phyloP scores from a whole-genome alignment of 2,113 vertebrate species.

The Sisor rabdophorus region DNA sequence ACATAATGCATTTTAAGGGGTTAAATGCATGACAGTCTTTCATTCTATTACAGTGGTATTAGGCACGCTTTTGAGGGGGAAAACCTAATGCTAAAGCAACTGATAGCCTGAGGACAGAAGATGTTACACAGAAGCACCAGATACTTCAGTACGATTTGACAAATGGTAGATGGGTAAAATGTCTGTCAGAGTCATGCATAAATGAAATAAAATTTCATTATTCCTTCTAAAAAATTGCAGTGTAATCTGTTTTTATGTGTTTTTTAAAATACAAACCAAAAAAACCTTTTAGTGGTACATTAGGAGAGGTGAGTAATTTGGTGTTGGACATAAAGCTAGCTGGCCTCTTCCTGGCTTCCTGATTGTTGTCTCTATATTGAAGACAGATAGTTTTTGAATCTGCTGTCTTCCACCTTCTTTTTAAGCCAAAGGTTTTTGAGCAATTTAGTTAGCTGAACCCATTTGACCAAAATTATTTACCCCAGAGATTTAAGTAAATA shows the following conservation, averaged over 20 bases:
- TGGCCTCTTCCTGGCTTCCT: background rate
- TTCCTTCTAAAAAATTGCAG: no score
- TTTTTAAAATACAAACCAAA: background rate
- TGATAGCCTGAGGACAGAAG: slow-evolving; percentile 1
- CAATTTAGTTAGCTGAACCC: no score
- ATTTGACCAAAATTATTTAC: no score
- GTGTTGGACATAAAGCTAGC: background rate
- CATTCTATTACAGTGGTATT: background rate
- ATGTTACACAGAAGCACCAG: slow-evolving; percentile 12
- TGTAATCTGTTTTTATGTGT: background rate
- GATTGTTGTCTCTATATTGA: background rate
- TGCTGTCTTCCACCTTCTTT: no score
- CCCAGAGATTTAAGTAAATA: no score
- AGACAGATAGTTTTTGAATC: background rate
- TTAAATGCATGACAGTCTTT: background rate
- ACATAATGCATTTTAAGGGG: slow-evolving; percentile 30
- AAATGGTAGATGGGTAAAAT: slow-evolving; percentile 1
- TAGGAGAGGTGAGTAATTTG: background rate
- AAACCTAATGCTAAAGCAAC: background rate
- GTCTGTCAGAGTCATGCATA: background rate
- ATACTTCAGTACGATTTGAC: slow-evolving; percentile 6
- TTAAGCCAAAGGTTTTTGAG: no score
- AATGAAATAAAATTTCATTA: background rate
- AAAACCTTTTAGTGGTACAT: background rate
- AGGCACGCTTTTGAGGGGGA: background rate